These are phyloP conservation scores for Acrocephalus scirpaceus DNA, from an alignment of 2,797 vertebrate species.

Conservation along the genomic window DNA sequence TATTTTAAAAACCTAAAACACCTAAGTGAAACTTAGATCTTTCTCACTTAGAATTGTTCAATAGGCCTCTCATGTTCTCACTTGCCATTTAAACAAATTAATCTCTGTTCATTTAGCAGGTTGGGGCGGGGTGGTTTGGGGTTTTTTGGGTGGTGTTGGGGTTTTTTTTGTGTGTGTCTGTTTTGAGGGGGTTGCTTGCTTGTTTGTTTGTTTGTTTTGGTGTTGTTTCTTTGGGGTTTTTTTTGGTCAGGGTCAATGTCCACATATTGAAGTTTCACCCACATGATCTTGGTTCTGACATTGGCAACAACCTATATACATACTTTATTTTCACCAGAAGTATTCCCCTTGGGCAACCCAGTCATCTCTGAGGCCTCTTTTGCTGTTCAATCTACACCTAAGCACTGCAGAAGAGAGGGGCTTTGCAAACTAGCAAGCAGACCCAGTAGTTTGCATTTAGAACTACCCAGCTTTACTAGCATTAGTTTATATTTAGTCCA, in stretches of 20 bases:
- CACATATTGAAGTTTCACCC: neutral
- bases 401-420: neutral
- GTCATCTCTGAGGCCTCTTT: neutral
- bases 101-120: neutral
- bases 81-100: neutral
- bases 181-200: too few relatives aligned
- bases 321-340: neutral
- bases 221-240: too few relatives aligned
- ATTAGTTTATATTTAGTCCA: neutral
- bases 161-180: too few relatives aligned
- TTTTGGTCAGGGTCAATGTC: neutral
- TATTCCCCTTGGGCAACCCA: neutral
- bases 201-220: too few relatives aligned
- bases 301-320: neutral
- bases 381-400: accelerated
- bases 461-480: neutral
- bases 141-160: too few relatives aligned
- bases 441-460: neutral
- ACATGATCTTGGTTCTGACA: neutral
- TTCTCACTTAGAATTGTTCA: neutral
- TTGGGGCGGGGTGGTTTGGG: too few relatives aligned
- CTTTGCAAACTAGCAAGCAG: neutral
- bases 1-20: neutral
- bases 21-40: neutral
- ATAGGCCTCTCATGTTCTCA: neutral